These are phyloP conservation scores for Channa maculata DNA, from an alignment of 2,113 vertebrate species.

Conservation along the genomic window DNA sequence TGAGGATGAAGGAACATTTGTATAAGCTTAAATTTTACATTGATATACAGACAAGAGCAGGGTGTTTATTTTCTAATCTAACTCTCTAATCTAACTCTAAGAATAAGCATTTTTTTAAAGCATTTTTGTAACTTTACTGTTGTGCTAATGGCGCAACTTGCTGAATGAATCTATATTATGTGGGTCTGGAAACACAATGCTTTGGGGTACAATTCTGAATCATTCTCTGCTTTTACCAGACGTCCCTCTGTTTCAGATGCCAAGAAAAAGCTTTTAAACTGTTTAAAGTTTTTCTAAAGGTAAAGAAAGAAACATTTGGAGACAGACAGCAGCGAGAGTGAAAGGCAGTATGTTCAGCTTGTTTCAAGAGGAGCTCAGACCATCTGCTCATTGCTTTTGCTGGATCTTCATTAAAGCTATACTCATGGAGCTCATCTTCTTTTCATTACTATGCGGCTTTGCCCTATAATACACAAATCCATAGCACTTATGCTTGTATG, in stretches of 20 bases:
- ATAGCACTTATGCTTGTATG: conserved; percentile 26
- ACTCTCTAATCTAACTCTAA: no score
- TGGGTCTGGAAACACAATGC: not conserved
- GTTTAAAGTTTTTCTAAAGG: conserved; percentile 20
- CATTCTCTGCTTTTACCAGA: not conserved
- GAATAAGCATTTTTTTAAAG: no score
- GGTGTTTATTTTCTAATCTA: no score
- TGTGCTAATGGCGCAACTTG: no score
- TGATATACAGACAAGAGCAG: no score
- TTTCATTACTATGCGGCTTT: conserved; percentile 51
- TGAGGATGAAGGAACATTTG: no score
- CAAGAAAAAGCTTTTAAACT: conserved; percentile 33
- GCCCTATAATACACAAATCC: conserved; percentile 40
- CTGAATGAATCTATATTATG: no score
- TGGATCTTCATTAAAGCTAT: conserved; percentile 53
- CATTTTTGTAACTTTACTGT: no score
- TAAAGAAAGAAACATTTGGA: conserved; percentile 28
- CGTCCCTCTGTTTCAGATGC: conserved; percentile 1
- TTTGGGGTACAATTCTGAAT: not conserved
- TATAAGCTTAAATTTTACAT: no score
- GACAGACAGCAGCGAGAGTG: conserved; percentile 13
- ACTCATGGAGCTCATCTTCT: conserved; percentile 27
- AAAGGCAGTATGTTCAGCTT: conserved; percentile 38
- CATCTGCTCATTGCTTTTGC: conserved; percentile 53
- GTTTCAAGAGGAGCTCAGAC: conserved; percentile 36